Evolutionary conservation across 2,797 vertebrate species (phyloP).

Genomic region (Sciurus vulgaris): DNA sequence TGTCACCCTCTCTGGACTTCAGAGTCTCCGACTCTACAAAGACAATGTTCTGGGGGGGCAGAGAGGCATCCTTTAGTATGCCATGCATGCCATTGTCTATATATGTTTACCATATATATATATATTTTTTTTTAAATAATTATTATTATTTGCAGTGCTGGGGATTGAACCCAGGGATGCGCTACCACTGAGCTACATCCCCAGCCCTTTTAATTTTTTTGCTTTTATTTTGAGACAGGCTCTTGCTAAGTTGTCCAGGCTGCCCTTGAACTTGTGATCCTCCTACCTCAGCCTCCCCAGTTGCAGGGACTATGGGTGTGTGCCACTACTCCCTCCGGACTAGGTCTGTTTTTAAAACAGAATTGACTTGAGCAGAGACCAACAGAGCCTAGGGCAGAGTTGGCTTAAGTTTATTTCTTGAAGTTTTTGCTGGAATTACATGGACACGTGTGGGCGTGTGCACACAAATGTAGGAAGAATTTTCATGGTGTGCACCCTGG

Average conservation of each 20-base stretch:
- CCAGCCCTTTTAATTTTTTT: background rate
- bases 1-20: background rate
- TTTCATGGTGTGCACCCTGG: background rate
- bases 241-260: too few species aligned
- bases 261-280: too few species aligned
- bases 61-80: background rate
- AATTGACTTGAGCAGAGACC: background rate
- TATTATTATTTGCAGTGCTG: background rate
- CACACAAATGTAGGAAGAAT: background rate
- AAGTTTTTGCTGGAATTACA: background rate
- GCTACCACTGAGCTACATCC: background rate
- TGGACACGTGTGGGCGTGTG: fast-evolving
- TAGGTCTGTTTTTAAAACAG: background rate
- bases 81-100: background rate
- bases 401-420: background rate
- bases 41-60: background rate
- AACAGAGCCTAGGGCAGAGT: too few species aligned
- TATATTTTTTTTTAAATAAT: too few species aligned
- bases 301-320: too few species aligned
- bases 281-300: too few species aligned
- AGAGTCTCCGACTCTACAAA: background rate
- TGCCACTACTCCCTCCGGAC: too few species aligned
- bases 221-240: too few species aligned
- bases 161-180: too few species aligned
- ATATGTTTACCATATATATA: background rate